phyloP scores from a whole-genome alignment of 1,140 invertebrate genomes.

The Carposina sasakii region DNA sequence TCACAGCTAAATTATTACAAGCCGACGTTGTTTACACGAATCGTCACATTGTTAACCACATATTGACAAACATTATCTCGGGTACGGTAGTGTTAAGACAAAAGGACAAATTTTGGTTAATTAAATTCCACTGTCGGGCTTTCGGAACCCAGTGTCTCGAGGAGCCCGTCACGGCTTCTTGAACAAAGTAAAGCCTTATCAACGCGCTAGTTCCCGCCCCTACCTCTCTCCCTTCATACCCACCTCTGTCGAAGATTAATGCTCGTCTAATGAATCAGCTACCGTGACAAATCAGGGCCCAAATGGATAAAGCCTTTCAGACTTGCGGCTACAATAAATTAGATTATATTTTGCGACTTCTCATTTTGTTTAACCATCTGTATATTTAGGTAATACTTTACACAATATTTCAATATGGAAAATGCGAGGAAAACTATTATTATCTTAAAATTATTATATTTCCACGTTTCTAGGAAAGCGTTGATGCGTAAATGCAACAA shows the following conservation, averaged over 20 bases:
- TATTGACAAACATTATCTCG: constrained; percentile 30
- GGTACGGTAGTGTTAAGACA: constrained; percentile 32
- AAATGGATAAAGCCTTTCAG: constrained; percentile 48
- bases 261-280: constrained; percentile 53
- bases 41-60: constrained; percentile 20
- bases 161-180: constrained; percentile 37
- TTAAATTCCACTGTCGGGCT: constrained; percentile 45
- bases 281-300: constrained; percentile 48
- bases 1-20: neutral
- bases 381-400: no score
- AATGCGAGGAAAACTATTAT: no score
- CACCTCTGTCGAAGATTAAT: constrained; percentile 46
- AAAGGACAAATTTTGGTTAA: constrained; percentile 52
- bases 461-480: no score
- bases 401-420: no score
- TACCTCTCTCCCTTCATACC: constrained; percentile 6
- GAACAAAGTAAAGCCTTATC: constrained; percentile 50
- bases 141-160: constrained; percentile 31
- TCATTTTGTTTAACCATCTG: no score
- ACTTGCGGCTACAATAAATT: constrained; percentile 41
- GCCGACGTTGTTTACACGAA: constrained; percentile 1
- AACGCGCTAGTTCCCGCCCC: constrained; percentile 27
- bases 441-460: no score
- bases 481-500: constrained; percentile 2
- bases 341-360: no score